Evolutionary conservation across 2,113 vertebrate species (phyloP), one percentile per base, ranked within the genome.

Genomic region (Oreocharis arfaki): DNA sequence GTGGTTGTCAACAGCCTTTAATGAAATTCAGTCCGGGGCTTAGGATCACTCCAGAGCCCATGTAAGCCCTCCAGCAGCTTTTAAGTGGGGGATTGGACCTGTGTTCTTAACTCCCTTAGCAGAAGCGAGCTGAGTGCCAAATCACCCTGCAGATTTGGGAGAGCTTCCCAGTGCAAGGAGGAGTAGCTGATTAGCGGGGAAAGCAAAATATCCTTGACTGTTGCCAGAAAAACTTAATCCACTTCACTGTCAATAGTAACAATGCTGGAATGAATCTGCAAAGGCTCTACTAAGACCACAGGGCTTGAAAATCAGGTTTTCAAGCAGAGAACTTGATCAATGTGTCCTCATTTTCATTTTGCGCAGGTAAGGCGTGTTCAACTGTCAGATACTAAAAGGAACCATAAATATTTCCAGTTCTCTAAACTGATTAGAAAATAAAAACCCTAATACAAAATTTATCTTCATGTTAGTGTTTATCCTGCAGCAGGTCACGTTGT

Each of bases 211-310:
- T 94, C 49, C n/a, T 74, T 81, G 64, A 87, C 76, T 85, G 35
- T 46, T 93, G 93, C 75, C 76, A 95, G 61, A 67, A 94, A 76
- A 96, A 70, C 42, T 79, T 94, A 94, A 94, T 95, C 75, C 76
- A 65, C 82, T 86, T 94, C 68, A 80, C 60, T 95, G 71, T 84
- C 92, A 86, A 86, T 64, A 84, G 56, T 56, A 75, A 90, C 75
- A 88, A 78, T 65, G 30, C 73, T 77, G 57, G 55, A 92, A 70
- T 53, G 82, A 50, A 22, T 85, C 53, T 90, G 35, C 57, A 64
- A 85, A 78, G 64, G 37, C 52, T 93, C 49, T 84, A 6, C 78
- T 85, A 90, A 88, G 73, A 69, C 56, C 87, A 67, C 14, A n/a
- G 42, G n/a, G 35, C 60, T 70, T 90, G 49, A 88, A 92, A 94